Evolutionary conservation across 2,113 vertebrate genomes (phyloP).

Genomic region (Bufo bufo): DNA sequence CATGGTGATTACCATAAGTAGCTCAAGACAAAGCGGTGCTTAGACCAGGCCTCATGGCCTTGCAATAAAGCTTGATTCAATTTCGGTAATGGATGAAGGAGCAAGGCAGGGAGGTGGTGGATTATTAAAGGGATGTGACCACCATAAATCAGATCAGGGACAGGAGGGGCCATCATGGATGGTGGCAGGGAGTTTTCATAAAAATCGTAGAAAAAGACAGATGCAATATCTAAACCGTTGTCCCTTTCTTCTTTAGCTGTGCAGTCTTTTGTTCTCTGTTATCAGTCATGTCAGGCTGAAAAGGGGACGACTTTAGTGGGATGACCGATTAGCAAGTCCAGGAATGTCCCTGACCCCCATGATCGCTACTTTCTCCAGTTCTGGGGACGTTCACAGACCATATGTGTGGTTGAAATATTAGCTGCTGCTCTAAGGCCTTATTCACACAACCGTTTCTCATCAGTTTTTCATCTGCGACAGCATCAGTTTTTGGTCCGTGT

Average conservation of each 20-base stretch:
- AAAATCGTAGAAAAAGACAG: background rate
- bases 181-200: background rate
- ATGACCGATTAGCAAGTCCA: background rate
- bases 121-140: background rate
- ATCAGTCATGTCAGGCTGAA: background rate
- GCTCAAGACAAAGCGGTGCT: too few species aligned
- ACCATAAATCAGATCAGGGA: background rate
- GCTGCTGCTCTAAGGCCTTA: too few species aligned
- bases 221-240: background rate
- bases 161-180: background rate
- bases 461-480: too few species aligned
- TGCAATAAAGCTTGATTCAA: background rate
- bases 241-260: background rate
- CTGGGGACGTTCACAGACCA: background rate
- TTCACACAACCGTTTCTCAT: too few species aligned
- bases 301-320: background rate
- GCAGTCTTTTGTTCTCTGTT: background rate
- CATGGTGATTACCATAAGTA: too few species aligned
- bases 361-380: background rate
- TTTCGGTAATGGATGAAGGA: background rate
- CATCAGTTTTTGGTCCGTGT: too few species aligned
- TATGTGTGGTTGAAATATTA: too few species aligned
- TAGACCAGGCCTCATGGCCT: background rate
- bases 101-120: background rate
- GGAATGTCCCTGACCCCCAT: background rate